Base-by-base conservation (phyloP, 2,888 invertebrate species). In the Idaea dimidiata region DNA sequence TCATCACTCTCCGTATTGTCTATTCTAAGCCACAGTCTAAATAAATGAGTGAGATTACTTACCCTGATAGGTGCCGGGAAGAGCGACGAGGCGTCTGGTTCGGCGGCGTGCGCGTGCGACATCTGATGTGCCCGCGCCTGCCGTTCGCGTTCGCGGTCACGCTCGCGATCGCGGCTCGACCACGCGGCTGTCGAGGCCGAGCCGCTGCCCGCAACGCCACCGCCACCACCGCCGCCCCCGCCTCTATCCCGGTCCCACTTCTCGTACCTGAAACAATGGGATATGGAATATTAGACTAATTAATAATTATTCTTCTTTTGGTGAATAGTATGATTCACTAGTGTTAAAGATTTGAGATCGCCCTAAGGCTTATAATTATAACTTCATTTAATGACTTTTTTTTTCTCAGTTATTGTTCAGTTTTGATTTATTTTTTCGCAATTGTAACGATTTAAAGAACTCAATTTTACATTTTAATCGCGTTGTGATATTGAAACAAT, bases 101-200 rank as follows among this genome's bases (percentile, higher is more conserved):
- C 94, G 87, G 93, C 92, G 89, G 93, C 94, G 88, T 93, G 93
- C 88, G 93, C 94, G 87, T 89, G 85, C 81, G 95, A 94, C 93
- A 95, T 94, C 93, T 95, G 95, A 91, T 95, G 95, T 84, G 95
- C 95, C 87, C 95, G 95, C 84, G 95, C 95, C 87, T 96, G 94
- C 89, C 95, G 95, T 91, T 95, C 95, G 80, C 95, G 94, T 91
- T 96, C 95, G 93, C 95, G 94, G 93, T 96, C 96, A 76, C 96
- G 95, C 87, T 95, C 94, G 85, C 95, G 95, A 91, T 71, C 71
- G 55, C 71, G 70, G 60, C 67, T 95, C 78, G 88, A 88, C 73
- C 80, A 81, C 64, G 80, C 76, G 83, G 86, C 80, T 77, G 85
- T 74, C 77, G 77, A 78, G 75, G 81, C 75, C 66, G 67, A 69